These are phyloP conservation scores for Patella ulyssiponensis DNA, from an alignment of 2,888 invertebrate genomes.

Conservation along the genomic window DNA sequence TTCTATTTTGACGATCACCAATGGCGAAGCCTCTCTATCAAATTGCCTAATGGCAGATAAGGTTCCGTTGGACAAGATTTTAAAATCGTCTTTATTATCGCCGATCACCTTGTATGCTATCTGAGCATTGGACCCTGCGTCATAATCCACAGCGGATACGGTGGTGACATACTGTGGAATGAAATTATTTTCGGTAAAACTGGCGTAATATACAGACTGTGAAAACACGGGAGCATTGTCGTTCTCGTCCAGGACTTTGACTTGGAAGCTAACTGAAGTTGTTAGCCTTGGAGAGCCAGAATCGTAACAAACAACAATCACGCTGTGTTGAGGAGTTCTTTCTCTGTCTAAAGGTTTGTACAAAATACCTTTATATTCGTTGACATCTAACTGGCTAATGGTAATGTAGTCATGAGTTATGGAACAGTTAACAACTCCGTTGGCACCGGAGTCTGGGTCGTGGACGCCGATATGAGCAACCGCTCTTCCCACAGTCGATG, in stretches of 20 bases:
- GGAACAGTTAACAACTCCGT: constrained; percentile 80
- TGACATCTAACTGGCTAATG: constrained; percentile 53
- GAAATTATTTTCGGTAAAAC: constrained; percentile 50
- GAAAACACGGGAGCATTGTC: constrained; percentile 92
- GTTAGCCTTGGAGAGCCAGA: constrained; percentile 71
- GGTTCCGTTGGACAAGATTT: constrained; percentile 82
- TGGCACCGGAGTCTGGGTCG: constrained; percentile 87
- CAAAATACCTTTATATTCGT: constrained; percentile 63
- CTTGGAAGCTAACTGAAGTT: constrained; percentile 50
- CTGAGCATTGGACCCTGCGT: constrained; percentile 92
- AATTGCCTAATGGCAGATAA: constrained; percentile 71
- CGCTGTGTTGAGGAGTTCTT: constrained; percentile 48
- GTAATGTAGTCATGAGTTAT: constrained; percentile 45
- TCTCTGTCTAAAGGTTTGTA: constrained; percentile 73
- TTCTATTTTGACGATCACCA: constrained; percentile 83
- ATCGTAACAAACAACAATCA: constrained; percentile 76
- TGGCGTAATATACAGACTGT: constrained; percentile 40
- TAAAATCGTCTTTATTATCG: constrained; percentile 86
- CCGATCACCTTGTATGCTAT: constrained; percentile 88
- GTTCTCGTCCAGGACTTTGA: constrained; percentile 85
- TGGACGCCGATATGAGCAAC: constrained; percentile 86
- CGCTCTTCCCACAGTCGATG: constrained; percentile 80
- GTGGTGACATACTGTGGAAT: constrained; percentile 79
- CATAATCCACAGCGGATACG: constrained; percentile 88
- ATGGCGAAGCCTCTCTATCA: constrained; percentile 90